A percentile compares a stretch with the other conserved stretches of the same genome.
These are phyloP conservation scores for Cephus pygmeus DNA, from an alignment of 2,888 invertebrate genomes.

Conservation along the genomic window DNA sequence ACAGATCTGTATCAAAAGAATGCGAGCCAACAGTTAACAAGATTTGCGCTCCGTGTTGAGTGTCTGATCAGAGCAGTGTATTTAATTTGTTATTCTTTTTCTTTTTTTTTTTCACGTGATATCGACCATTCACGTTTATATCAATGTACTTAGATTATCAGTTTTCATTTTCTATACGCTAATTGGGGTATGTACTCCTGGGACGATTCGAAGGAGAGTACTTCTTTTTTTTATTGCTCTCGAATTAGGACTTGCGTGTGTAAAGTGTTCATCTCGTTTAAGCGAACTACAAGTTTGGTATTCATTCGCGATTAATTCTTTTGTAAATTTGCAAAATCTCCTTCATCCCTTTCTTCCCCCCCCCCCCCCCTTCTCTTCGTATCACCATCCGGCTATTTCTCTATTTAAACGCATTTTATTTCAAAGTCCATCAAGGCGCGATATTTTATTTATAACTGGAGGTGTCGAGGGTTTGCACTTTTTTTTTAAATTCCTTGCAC, in stretches of 20 bases:
- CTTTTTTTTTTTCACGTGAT: not conserved
- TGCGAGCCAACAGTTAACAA: conserved; percentile 24
- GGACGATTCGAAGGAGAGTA: not conserved
- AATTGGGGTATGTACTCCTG: not conserved
- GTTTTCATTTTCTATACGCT: not conserved
- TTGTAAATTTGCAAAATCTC: not conserved
- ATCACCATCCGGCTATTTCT: not conserved
- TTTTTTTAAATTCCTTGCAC: not conserved
- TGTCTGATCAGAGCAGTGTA: not conserved
- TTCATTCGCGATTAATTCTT: not conserved
- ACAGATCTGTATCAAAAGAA: conserved; percentile 30
- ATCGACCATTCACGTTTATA: not conserved
- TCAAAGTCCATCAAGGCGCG: not conserved
- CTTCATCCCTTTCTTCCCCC: not conserved
- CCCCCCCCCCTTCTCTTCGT: not conserved
- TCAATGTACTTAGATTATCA: not conserved
- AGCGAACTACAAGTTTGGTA: not conserved
- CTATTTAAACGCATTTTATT: not conserved
- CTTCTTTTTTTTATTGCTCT: not conserved
- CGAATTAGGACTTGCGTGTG: not conserved
- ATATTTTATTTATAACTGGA: not conserved
- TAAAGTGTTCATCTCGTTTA: not conserved
- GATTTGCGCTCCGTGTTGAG: not conserved
- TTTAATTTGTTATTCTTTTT: not conserved
- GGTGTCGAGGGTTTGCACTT: not conserved